These are phyloP conservation scores for Alcedo quadribrachys DNA, from an alignment of 2,797 vertebrate genomes.

Conservation along the genomic window DNA sequence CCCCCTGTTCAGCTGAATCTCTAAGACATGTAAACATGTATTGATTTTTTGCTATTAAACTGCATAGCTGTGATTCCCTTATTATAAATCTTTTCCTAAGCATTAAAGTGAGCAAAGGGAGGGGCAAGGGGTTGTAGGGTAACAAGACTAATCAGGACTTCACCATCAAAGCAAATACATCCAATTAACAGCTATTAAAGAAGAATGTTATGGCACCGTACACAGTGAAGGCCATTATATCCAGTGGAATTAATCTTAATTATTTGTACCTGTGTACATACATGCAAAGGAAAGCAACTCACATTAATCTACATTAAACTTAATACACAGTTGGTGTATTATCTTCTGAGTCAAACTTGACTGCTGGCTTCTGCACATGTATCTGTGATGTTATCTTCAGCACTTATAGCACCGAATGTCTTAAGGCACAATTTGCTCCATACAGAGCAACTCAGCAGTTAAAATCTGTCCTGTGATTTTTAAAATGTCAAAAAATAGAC, in stretches of 20 bases:
- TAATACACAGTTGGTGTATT: slow-evolving; percentile 74
- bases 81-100: slow-evolving; percentile 67
- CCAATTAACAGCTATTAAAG: slow-evolving; percentile 83
- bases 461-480: slow-evolving; percentile 63
- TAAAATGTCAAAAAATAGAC: slow-evolving; percentile 53
- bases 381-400: slow-evolving; percentile 67
- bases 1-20: neutral
- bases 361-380: slow-evolving; percentile 75
- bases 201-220: slow-evolving; percentile 79
- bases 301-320: slow-evolving; percentile 94
- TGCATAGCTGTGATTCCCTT: slow-evolving; percentile 32
- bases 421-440: slow-evolving; percentile 75
- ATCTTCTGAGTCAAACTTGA: slow-evolving; percentile 85
- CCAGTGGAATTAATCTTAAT: slow-evolving; percentile 90
- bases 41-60: slow-evolving; percentile 47
- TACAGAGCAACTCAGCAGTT: slow-evolving; percentile 59
- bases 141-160: slow-evolving; percentile 82
- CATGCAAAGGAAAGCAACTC: slow-evolving; percentile 84
- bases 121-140: slow-evolving; percentile 66
- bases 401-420: slow-evolving; percentile 58
- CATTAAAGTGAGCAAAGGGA: slow-evolving; percentile 37
- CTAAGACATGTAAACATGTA: neutral
- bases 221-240: slow-evolving; percentile 84
- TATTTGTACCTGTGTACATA: slow-evolving; percentile 84
- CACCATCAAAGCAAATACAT: slow-evolving; percentile 82